Evolutionary conservation across 2,888 invertebrate species (phyloP).

Genomic region (Drosophila tripunctata): DNA sequence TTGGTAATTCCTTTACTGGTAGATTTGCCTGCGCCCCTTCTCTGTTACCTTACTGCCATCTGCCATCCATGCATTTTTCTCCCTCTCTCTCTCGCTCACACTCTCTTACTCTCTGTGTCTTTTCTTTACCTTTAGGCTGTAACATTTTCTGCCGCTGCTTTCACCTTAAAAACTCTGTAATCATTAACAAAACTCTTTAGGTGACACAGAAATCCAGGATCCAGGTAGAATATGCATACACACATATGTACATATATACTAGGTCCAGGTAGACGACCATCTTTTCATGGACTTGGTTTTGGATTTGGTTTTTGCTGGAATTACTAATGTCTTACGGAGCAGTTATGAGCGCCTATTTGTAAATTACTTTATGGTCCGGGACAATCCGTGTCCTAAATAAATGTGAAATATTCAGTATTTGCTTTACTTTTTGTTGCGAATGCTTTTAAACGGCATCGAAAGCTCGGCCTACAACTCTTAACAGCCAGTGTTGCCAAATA

Average conservation of each 20-base stretch:
- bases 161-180: slow-evolving; percentile 49
- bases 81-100: no score
- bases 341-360: slow-evolving; percentile 63
- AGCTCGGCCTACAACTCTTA: not conserved
- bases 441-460: not conserved
- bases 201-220: slow-evolving; percentile 38
- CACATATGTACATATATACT: no score
- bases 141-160: slow-evolving; percentile 40
- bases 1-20: slow-evolving; percentile 22
- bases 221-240: not conserved
- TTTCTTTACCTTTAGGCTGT: slow-evolving; percentile 27
- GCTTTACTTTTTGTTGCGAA: slow-evolving; percentile 23
- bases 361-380: slow-evolving; percentile 65
- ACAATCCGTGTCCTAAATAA: slow-evolving; percentile 33
- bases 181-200: slow-evolving; percentile 36
- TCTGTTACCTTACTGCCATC: slow-evolving; percentile 26
- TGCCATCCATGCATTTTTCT: slow-evolving; percentile 29
- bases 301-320: not conserved
- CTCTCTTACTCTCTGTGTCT: no score
- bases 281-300: not conserved
- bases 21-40: not conserved
- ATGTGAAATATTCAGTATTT: slow-evolving; percentile 17
- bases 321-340: slow-evolving; percentile 24
- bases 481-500: no score
- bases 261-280: slow-evolving; percentile 53